Base-by-base conservation (phyloP, 2,888 invertebrate species). In the Synanthedon myopaeformis region DNA sequence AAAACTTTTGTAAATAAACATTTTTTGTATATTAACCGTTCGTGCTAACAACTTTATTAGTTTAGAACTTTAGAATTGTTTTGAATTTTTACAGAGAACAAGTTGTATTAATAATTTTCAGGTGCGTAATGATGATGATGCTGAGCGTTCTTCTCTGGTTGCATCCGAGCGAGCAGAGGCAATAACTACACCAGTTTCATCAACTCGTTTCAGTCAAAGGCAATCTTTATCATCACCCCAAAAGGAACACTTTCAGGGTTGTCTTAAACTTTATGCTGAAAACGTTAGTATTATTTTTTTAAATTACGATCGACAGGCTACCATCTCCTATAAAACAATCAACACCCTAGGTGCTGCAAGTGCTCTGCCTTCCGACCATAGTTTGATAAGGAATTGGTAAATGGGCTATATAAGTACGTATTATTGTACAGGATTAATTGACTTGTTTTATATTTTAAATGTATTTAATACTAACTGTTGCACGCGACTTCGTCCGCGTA, bases 191-290 rank as follows among this genome's bases (percentile, higher is more conserved):
- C 86, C 87, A 0, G 69, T 68, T 3, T 61, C 65, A 3, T 72
- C 82, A 0, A 75, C 80, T 1, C 70, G 71, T 3, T 12, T 5
- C 23, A 59, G 64, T 2, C 59, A 60, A 3, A 76, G 59, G 59
- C 88, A 77, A 28, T 75, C 80, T 12, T 76, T 87, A 69, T 80
- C 80, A 1, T 85, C 88, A 28, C 89, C 89, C 51, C 89, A 91
- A 53, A 90, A 90, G 70, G 92, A 93, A 61, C 93, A 93, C 60
- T 91, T 93, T 60, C 89, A 92, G 58, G 92, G 91, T 58, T 94
- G 94, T 69, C 89, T 94, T 51, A 93, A 94, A 67, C 89, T 95
- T n/a, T 93, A 91, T 69, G 90, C 92, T 59, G 94, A 94, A 81
- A 95, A 95, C 89, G 93, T 93, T 79, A 83, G 89, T 77, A 51